Evolutionary conservation across 2,113 vertebrate genomes (phyloP).

Genomic region (Archocentrus centrarchus): DNA sequence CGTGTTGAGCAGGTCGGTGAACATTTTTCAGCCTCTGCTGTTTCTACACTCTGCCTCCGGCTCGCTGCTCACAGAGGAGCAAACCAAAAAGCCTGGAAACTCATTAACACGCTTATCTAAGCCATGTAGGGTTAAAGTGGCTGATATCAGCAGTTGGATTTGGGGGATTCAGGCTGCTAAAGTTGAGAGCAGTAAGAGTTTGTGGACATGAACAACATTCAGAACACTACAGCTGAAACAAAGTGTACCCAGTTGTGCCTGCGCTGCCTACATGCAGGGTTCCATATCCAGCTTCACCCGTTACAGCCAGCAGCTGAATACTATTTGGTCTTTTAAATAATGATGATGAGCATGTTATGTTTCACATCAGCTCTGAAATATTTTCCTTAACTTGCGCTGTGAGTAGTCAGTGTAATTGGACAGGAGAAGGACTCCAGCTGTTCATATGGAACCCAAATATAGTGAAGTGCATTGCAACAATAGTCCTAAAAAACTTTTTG

Average conservation of each 20-base stretch:
- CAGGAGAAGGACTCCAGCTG: too few species aligned
- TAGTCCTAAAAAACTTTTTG: too few species aligned
- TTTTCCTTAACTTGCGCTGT: too few species aligned
- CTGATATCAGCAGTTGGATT: background rate
- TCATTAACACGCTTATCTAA: background rate
- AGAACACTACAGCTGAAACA: background rate
- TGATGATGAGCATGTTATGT: too few species aligned
- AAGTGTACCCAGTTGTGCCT: background rate
- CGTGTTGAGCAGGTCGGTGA: background rate
- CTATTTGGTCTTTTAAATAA: too few species aligned
- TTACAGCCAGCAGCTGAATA: too few species aligned
- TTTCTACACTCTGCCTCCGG: constrained; percentile 3
- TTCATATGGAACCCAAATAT: too few species aligned
- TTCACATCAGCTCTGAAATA: too few species aligned
- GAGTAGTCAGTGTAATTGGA: too few species aligned
- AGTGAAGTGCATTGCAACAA: too few species aligned
- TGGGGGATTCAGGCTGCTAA: background rate
- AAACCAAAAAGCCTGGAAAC: background rate
- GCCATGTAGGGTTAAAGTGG: background rate
- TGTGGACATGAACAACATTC: background rate
- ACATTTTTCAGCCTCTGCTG: constrained; percentile 18
- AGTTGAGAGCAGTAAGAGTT: background rate
- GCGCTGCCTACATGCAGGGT: too few species aligned
- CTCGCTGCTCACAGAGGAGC: background rate
- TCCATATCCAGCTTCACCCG: too few species aligned